A percentile compares a stretch with the other conserved stretches of the same genome.
phyloP scores from a whole-genome alignment of 2,888 invertebrate genomes.

The Flabesymbios commensalis region DNA sequence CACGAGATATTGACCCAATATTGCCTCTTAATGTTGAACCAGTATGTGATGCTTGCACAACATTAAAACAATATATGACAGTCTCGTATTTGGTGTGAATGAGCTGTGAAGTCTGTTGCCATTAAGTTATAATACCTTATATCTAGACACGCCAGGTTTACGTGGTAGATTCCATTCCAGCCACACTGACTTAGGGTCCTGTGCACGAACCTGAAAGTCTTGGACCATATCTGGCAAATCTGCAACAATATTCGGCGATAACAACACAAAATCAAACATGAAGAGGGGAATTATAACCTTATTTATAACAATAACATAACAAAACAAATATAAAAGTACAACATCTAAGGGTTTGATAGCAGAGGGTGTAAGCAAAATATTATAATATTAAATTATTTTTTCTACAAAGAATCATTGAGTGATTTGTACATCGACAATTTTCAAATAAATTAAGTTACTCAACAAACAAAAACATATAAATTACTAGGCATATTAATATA shows the following conservation, averaged over 20 bases:
- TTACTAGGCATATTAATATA: not conserved
- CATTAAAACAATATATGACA: no score
- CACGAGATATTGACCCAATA: no score
- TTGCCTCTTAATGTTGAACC: no score
- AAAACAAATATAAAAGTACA: constrained; percentile 7
- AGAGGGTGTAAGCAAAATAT: not conserved
- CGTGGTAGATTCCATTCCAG: constrained; percentile 56
- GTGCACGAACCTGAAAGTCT: constrained; percentile 24
- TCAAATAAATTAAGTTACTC: no score
- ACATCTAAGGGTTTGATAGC: not conserved
- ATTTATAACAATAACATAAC: not conserved
- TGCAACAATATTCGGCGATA: constrained; percentile 8
- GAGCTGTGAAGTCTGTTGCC: no score
- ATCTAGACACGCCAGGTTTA: constrained; percentile 44
- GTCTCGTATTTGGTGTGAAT: no score
- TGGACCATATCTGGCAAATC: constrained; percentile 35
- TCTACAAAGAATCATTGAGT: no score
- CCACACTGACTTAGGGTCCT: constrained; percentile 39
- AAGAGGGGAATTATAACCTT: not conserved
- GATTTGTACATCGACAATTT: no score
- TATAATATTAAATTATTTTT: not conserved
- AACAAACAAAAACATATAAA: not conserved
- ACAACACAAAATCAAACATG: not conserved
- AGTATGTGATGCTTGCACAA: no score
- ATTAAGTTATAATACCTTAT: constrained; percentile 51